Conservation (phyloP, 2,113 vertebrate species). For the Okapia johnstoni region DNA sequence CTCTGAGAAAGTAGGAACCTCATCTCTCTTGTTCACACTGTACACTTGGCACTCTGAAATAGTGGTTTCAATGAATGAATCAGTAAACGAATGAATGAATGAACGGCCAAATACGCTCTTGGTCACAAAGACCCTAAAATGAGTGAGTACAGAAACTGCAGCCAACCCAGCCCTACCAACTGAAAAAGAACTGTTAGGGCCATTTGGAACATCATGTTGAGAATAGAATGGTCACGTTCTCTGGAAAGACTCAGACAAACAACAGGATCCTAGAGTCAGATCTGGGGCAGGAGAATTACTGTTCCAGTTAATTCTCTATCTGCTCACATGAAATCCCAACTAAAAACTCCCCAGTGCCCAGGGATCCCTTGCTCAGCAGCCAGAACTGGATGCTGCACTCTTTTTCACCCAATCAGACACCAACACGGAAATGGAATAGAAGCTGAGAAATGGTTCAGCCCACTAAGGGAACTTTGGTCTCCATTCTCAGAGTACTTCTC, state of each 20-base stretch:
- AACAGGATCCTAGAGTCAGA: neutral
- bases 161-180: neutral
- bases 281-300: conserved; percentile 21
- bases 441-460: conserved; percentile 48
- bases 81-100: neutral
- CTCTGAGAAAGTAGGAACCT: neutral
- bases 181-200: neutral
- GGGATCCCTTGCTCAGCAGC: neutral
- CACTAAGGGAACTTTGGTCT: conserved; percentile 29
- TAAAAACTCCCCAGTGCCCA: conserved; percentile 35
- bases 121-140: neutral
- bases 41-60: neutral
- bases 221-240: neutral
- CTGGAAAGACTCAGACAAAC: neutral
- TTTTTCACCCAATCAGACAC: conserved; percentile 51
- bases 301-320: conserved; percentile 50
- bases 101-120: neutral
- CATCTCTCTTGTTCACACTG: neutral
- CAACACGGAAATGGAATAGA: conserved; percentile 36
- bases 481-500: conserved; percentile 19
- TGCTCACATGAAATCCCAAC: neutral
- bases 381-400: neutral
- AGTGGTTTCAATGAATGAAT: neutral
- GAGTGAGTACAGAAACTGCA: neutral
- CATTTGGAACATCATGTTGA: neutral